Evolutionary conservation across 2,797 vertebrate species (phyloP).

Genomic region (Falco columbarius): DNA sequence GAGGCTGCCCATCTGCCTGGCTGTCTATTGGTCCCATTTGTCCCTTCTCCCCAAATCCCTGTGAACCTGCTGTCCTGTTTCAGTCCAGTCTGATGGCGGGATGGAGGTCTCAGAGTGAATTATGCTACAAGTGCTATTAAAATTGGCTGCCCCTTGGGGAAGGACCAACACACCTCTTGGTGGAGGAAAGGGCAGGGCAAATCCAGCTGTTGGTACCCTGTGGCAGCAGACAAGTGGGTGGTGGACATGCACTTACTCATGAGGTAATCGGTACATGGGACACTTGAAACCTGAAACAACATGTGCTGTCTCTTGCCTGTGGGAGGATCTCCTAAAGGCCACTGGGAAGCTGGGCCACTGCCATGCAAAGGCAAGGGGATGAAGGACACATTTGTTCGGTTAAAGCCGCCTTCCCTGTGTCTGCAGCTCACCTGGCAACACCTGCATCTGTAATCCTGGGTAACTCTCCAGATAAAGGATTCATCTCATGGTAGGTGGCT

Average conservation of each 20-base stretch:
- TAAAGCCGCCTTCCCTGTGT: neutral
- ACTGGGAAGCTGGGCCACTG: neutral
- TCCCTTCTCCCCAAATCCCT: neutral
- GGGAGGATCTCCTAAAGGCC: neutral
- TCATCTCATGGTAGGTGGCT: neutral
- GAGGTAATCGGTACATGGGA: neutral
- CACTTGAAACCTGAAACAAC: neutral
- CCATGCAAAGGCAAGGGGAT: neutral
- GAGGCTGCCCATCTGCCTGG: neutral
- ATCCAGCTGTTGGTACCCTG: neutral
- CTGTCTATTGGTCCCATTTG: neutral
- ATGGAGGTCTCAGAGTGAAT: neutral
- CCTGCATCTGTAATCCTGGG: neutral
- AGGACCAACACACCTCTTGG: accelerated
- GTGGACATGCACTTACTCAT: neutral
- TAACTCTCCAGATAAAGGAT: neutral
- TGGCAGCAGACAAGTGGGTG: neutral
- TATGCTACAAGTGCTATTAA: neutral
- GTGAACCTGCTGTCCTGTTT: neutral
- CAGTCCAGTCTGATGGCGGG: neutral
- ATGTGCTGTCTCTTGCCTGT: neutral
- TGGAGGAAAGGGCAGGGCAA: neutral
- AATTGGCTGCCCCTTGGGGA: neutral
- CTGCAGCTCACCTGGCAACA: neutral
- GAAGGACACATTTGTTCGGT: neutral